phyloP scores from a whole-genome alignment of 2,113 vertebrate genomes.

The Cephalopterus ornatus region DNA sequence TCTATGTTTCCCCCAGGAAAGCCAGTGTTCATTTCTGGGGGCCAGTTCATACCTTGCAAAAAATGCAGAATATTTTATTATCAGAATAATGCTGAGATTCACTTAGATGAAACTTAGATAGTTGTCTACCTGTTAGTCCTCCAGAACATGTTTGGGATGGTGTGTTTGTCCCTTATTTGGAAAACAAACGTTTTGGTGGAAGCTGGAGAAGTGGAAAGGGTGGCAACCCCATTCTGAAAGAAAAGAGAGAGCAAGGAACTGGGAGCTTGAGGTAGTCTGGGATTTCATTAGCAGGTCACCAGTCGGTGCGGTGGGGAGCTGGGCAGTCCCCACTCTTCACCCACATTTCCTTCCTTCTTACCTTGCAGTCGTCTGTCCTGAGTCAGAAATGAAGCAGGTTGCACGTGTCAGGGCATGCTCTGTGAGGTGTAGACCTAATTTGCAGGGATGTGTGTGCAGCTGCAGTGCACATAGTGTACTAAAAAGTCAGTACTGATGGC shows the following conservation, averaged over 20 bases:
- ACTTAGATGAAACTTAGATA: neutral
- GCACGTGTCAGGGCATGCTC: neutral
- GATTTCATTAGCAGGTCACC: neutral
- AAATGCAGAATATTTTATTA: neutral
- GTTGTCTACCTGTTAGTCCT: neutral
- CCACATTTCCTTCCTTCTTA: neutral
- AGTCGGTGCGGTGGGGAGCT: fast-evolving
- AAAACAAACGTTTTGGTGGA: neutral
- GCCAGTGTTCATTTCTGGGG: neutral
- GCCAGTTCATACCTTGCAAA: neutral
- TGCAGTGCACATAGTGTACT: neutral
- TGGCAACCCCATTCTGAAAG: neutral
- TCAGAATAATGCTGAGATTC: neutral
- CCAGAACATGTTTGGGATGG: neutral
- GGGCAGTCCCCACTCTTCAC: fast-evolving
- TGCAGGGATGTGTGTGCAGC: neutral
- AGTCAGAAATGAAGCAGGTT: neutral
- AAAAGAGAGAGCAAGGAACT: neutral
- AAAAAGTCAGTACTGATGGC: neutral
- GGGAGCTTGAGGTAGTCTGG: neutral
- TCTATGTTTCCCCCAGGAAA: neutral
- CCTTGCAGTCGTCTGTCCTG: neutral
- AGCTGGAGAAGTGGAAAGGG: neutral
- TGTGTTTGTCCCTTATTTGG: neutral
- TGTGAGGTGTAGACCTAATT: neutral